Base-by-base conservation (phyloP, 2,888 invertebrate species). In the Smittia sp. region DNA sequence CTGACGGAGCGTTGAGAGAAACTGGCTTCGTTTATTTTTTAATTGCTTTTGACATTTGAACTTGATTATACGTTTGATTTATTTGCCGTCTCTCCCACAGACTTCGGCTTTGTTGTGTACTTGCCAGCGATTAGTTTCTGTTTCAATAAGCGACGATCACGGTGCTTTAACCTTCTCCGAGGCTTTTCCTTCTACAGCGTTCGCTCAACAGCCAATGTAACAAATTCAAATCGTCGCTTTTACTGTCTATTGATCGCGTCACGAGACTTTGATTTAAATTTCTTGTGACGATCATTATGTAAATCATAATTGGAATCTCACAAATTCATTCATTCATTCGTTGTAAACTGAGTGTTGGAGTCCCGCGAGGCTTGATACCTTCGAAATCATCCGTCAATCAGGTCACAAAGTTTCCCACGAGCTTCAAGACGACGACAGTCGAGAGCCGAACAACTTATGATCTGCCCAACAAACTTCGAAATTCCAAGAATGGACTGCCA, bases 1-100 rank as follows among this genome's bases (percentile, higher is more conserved):
- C 46, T 46, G 46, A 46, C 9, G 46, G 15, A 46, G 15, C 46
- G 46, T 46, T 46, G 46, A 46, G n/a, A 46, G 32, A 32, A 32
- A 32, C 3, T 9, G 32, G 32, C 32, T 46, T 46, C 46, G 46
- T 46, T 46, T 46, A 11, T 58, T 22, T 20, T 58, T 58, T 58
- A 58, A 58, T 58, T 58, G 18, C 58, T 20, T 58, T 58, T 58
- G 58, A 58, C 58, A 58, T 58, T 58, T 58, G 58, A 58, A 58
- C 58, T 58, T 58, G 58, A 58, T 58, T 58, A 58, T 18, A 58
- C 22, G 9, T 58, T 58, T 22, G 20, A 58, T 58, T 46, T 46
- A 46, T 46, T 46, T 46, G 11, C 15, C 58, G 20, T 32, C 32
- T 32, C 32, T 32, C 32, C 32, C 3, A 9, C 58, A 22, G 22